Evolutionary conservation across 2,113 vertebrate genomes (phyloP).

Genomic region (western clawed frog (Xenopus tropicalis)): DNA sequence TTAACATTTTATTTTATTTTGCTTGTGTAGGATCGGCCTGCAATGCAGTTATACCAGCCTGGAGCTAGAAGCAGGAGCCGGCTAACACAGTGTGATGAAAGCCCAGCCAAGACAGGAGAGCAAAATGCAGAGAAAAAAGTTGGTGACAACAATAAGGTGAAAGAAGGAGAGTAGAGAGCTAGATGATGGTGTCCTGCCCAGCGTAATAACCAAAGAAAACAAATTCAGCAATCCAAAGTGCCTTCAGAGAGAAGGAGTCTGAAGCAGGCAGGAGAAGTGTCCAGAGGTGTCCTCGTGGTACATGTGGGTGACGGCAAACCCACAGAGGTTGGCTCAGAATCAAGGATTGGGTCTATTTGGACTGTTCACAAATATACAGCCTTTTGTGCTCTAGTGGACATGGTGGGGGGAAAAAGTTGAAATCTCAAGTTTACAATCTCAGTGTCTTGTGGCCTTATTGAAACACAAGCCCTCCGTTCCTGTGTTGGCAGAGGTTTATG

Average conservation of each 20-base stretch:
- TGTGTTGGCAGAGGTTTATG: constrained; percentile 48
- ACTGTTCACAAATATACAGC: constrained; percentile 55
- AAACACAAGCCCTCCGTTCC: constrained; percentile 40
- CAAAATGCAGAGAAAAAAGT: constrained; percentile 70
- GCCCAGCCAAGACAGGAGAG: constrained; percentile 59
- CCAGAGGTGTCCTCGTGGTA: constrained; percentile 49
- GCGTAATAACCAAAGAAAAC: constrained; percentile 77
- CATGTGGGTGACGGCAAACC: constrained; percentile 57
- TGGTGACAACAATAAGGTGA: constrained; percentile 69
- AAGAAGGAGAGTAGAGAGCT: constrained; percentile 72
- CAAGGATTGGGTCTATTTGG: constrained; percentile 56
- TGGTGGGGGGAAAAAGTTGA: constrained; percentile 49
- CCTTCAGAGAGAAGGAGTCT: constrained; percentile 72
- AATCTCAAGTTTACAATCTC: constrained; percentile 46
- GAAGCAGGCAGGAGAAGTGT: constrained; percentile 54
- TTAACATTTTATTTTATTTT: not conserved
- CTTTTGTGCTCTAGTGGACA: constrained; percentile 53
- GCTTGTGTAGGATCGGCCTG: constrained; percentile 83
- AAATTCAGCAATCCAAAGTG: constrained; percentile 79
- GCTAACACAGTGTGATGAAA: constrained; percentile 60
- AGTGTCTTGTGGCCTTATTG: constrained; percentile 57
- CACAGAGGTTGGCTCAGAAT: constrained; percentile 53
- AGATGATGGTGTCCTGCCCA: constrained; percentile 66
- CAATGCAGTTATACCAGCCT: constrained; percentile 95
- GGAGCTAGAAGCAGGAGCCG: constrained; percentile 85